Base-by-base conservation (phyloP, 1,140 invertebrate genomes). In the Dendroctonus valens region DNA sequence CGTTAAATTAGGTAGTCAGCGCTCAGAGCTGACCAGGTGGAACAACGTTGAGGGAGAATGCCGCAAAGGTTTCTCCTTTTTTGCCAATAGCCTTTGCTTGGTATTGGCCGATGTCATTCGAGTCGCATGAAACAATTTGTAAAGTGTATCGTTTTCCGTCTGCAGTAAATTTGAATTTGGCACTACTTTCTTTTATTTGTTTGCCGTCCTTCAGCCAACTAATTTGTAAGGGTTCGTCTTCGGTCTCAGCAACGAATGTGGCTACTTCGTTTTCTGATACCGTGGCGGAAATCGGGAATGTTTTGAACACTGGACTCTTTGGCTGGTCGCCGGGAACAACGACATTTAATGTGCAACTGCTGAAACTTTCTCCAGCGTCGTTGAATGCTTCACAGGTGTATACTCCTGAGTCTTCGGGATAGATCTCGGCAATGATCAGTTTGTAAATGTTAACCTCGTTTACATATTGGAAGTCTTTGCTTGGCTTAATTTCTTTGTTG, bases 341-440 rank as follows among this genome's bases (percentile, higher is more conserved):
- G 55, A 96, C 93, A 74, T 89, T 87, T 61, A 96, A 83, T 69
- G 91, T 89, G 80, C 93, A 94, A 72, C 91, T 91, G 77, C 92
- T 94, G 82, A 94, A 96, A 59, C 92, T 92, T 81, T 97, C 94
- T 65, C 94, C 95, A 59, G 86, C 89, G 79, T 96, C 92, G 81
- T 97, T 97, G 82, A 97, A 97, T 49, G 94, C 94, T 81, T 98
- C 94, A 79, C 95, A 97, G 5, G 94, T 96, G 81, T 97, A 98
- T 38, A 91, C 92, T 51, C 96, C 96, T 75, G 87, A 83, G 80
- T 96, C 93, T 81, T 97, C 94, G 5, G 94, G 94, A 86, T 95
- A 96, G 74, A 97, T 94, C 78, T 98, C 94, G 12, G 92, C 89
- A 68, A 98, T 97, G 68, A 90, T 85, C 65, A 98, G 79, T 75